phyloP scores from a whole-genome alignment of 2,113 vertebrate species.

The Leucosticte australis region DNA sequence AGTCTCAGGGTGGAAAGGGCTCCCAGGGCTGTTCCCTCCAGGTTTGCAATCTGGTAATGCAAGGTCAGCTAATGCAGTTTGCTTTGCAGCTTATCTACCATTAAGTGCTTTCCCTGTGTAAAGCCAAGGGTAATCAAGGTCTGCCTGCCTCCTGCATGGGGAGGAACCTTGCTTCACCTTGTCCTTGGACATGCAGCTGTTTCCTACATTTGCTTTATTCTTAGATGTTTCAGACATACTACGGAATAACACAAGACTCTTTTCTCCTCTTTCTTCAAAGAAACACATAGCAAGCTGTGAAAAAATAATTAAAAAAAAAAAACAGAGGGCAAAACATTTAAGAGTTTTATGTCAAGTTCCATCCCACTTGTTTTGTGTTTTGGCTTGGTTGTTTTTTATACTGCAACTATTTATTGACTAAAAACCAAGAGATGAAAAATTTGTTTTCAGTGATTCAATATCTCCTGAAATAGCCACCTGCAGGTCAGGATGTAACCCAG shows the following conservation, averaged over 20 bases:
- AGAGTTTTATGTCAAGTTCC: background rate
- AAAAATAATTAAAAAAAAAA: background rate
- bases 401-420: background rate
- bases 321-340: background rate
- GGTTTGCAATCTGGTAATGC: background rate
- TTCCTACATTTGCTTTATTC: background rate
- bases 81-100: background rate
- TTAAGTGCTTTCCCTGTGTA: background rate
- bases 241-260: background rate
- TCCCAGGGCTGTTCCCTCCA: background rate
- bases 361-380: background rate
- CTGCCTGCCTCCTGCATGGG: background rate
- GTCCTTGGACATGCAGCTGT: background rate
- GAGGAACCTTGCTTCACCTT: constrained; percentile 1
- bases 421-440: background rate
- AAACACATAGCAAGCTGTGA: background rate
- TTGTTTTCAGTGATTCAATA: background rate
- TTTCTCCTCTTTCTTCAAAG: background rate
- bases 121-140: constrained; percentile 40
- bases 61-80: background rate
- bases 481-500: background rate
- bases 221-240: background rate
- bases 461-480: background rate
- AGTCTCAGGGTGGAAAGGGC: background rate
- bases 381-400: background rate